Evolutionary conservation across 2,797 vertebrate species (phyloP), one percentile per base, ranked within the genome.

Genomic region (Champsocephalus esox): DNA sequence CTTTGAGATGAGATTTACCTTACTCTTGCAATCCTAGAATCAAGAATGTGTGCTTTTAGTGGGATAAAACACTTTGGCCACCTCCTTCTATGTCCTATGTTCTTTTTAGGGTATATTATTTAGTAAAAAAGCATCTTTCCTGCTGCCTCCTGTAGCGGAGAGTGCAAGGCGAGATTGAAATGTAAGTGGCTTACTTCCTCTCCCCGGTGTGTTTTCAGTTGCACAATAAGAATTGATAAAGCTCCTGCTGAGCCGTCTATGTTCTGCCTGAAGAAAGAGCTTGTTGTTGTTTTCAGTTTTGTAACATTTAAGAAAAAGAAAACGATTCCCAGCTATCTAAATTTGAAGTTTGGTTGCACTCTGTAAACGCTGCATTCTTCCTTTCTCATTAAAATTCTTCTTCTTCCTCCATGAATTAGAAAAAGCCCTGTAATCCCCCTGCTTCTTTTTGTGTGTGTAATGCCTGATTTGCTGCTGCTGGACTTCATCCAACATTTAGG

Each of bases 401-500:
- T 50, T 49, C 16, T 11, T 55, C 41, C 17, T 54, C 9, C 12
- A 1, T 50, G 24, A 28, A 52, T 72, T 19, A 3, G 0, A 55
- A 49, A 70, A 12, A 38, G 7, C 12, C 32, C 12, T 44, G 14
- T 79, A 74, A 75, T 77, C 69, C 65, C 19, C 10, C 14, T 16
- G 16, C 11, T 50, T 16, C 56, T 16, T 4, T 1, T 41, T 24
- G 17, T 17, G 13, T 2, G 17, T 9, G 1, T 0, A 45, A 21
- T 38, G n/a, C 50, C 24, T 63, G 55, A 80, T 64, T 66, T 66
- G n/a, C 24, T 56, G 28, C 74, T 38, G 55, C 77, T 52, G 68
- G 84, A 73, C 73, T 71, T 56, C 65, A 57, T 73, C 81, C 76
- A 79, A 46, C 68, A 58, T 80, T 66, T 49, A 73, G 43, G 54